A percentile compares a stretch with the other conserved stretches of the same genome.
These are phyloP conservation scores for Masnerella sp. DNA, from an alignment of 2,888 invertebrate species.

Conservation along the genomic window DNA sequence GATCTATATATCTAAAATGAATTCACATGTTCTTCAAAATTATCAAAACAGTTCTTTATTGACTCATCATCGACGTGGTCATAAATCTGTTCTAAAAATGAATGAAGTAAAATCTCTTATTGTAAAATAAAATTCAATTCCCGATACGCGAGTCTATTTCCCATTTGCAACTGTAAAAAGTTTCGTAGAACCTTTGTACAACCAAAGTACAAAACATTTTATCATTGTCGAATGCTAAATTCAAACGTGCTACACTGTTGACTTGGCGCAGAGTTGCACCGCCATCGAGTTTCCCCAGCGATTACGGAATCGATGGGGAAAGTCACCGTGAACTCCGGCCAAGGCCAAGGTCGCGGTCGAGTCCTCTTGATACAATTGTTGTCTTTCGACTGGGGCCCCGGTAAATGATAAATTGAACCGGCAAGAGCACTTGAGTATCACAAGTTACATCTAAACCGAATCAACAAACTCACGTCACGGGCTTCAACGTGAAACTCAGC, in stretches of 20 bases:
- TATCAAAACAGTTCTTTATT: constrained; percentile 56
- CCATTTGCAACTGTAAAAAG: constrained; percentile 35
- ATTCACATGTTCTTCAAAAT: constrained; percentile 37
- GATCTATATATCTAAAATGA: constrained; percentile 37
- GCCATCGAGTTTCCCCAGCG: too few relatives aligned
- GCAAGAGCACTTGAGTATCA: constrained; percentile 70
- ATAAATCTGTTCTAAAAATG: constrained; percentile 46
- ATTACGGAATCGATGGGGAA: too few relatives aligned
- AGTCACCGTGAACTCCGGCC: background rate
- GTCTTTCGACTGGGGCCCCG: constrained; percentile 52
- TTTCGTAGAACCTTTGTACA: constrained; percentile 29
- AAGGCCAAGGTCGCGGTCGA: constrained; percentile 24
- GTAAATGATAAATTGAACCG: constrained; percentile 60
- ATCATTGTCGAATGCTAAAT: constrained; percentile 21
- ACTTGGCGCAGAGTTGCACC: background rate
- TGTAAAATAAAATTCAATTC: constrained; percentile 38
- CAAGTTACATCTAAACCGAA: constrained; percentile 69
- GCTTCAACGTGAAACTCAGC: constrained; percentile 93
- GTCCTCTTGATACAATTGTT: constrained; percentile 47
- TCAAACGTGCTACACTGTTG: constrained; percentile 8
- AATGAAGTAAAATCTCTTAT: constrained; percentile 15
- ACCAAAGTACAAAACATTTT: constrained; percentile 29
- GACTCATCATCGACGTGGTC: constrained; percentile 21
- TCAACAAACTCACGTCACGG: constrained; percentile 82
- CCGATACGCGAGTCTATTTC: background rate